phyloP scores from a whole-genome alignment of 2,113 vertebrate genomes.

The Phoenicopterus ruber region DNA sequence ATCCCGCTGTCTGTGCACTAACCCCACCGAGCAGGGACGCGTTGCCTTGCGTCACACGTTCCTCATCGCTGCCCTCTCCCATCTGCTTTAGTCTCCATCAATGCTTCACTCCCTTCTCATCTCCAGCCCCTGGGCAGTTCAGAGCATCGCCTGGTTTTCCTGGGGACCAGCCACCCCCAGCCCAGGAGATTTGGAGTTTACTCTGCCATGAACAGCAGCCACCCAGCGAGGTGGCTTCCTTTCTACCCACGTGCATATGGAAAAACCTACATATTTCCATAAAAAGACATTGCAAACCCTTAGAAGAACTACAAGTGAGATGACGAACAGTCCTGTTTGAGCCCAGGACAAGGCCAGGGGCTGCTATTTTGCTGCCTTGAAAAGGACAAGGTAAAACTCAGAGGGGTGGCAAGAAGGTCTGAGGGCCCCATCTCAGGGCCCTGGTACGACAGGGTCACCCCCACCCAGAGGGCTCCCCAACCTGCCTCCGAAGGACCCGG shows the following conservation, averaged over 20 bases:
- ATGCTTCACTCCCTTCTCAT: background rate
- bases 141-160: background rate
- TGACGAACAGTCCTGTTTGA: background rate
- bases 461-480: background rate
- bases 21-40: background rate
- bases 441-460: background rate
- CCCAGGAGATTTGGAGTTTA: background rate
- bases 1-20: background rate
- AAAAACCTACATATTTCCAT: background rate
- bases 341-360: background rate
- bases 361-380: background rate
- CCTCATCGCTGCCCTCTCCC: background rate
- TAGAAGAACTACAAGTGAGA: background rate
- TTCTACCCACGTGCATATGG: background rate
- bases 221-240: background rate
- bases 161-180: background rate
- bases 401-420: background rate
- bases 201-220: background rate
- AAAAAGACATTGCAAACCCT: background rate
- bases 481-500: background rate
- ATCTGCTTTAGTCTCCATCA: background rate
- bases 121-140: background rate
- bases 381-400: background rate
- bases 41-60: background rate
- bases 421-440: background rate